Conservation (phyloP, 2,113 vertebrate genomes). For the Struthidea cinerea region DNA sequence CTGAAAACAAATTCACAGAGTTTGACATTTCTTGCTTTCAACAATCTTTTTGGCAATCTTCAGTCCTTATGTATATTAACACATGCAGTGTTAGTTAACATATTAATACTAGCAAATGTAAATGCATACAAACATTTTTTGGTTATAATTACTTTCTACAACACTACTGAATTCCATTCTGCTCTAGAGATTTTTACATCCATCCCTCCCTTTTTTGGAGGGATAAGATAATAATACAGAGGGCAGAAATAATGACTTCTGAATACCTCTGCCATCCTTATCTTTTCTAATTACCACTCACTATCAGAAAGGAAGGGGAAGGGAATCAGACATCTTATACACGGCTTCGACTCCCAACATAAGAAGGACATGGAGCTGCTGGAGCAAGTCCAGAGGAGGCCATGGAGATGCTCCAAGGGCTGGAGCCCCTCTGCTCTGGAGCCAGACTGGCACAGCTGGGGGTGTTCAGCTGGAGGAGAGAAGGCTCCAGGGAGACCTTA, state of each 20-base stretch:
- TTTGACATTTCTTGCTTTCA: slow-evolving; percentile 33
- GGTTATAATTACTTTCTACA: not conserved
- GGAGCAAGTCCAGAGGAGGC: not conserved
- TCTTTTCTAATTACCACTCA: not conserved
- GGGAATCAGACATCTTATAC: not conserved
- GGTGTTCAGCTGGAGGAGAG: not conserved
- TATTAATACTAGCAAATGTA: slow-evolving; percentile 35
- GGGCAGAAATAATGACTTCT: not conserved
- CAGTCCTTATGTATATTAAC: slow-evolving; percentile 38
- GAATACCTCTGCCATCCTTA: not conserved
- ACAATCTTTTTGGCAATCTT: slow-evolving; percentile 24
- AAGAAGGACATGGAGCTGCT: not conserved
- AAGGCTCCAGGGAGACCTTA: not conserved
- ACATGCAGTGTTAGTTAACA: slow-evolving; percentile 43
- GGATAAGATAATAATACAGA: not conserved
- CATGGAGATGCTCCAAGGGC: not conserved
- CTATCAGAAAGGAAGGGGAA: not conserved
- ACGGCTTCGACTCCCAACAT: accelerated
- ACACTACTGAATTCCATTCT: not conserved
- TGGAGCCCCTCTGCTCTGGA: not conserved
- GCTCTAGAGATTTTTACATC: not conserved
- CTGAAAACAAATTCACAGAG: not conserved
- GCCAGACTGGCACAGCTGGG: not conserved
- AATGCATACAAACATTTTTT: slow-evolving; percentile 22
- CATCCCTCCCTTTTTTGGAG: not conserved